These are phyloP conservation scores for Teleogryllus occipitalis DNA, from an alignment of 1,140 invertebrate species.

Conservation along the genomic window DNA sequence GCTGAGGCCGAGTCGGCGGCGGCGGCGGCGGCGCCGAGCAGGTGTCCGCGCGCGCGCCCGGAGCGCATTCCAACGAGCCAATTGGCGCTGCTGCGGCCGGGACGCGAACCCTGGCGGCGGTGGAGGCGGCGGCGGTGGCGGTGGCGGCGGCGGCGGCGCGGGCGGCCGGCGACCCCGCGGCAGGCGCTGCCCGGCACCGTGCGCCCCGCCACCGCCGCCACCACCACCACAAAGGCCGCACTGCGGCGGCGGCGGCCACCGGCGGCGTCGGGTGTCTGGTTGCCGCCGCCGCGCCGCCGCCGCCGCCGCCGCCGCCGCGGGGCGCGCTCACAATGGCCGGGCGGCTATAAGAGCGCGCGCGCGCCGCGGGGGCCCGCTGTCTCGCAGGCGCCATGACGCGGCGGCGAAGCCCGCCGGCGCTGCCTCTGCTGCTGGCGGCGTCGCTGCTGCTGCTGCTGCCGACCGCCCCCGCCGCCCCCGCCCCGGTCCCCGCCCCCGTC, in stretches of 20 bases:
- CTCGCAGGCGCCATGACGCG: slow-evolving; percentile 1
- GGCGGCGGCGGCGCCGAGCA: neutral
- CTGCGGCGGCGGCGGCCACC: neutral
- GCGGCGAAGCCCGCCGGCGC: neutral
- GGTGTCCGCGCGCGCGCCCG: neutral
- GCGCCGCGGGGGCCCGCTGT: neutral
- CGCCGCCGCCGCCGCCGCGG: too few relatives aligned
- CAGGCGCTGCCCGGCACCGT: neutral
- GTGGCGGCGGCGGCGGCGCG: too few relatives aligned
- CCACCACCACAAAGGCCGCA: neutral
- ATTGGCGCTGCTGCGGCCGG: neutral
- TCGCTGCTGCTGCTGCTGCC: neutral
- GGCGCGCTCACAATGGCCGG: neutral
- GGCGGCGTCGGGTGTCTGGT: neutral
- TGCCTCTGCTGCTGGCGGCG: neutral
- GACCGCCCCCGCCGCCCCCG: too few relatives aligned
- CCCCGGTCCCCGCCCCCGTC: neutral
- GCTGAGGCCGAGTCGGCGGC: too few relatives aligned
- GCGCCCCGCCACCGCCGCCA: too few relatives aligned
- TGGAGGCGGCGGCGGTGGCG: neutral
- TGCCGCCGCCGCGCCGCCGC: too few relatives aligned
- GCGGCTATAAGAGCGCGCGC: neutral
- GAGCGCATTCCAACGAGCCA: neutral
- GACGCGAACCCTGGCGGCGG: neutral
- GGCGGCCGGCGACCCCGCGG: neutral